Conservation (phyloP, 2,113 vertebrate genomes). For the Tupaia chinensis region DNA sequence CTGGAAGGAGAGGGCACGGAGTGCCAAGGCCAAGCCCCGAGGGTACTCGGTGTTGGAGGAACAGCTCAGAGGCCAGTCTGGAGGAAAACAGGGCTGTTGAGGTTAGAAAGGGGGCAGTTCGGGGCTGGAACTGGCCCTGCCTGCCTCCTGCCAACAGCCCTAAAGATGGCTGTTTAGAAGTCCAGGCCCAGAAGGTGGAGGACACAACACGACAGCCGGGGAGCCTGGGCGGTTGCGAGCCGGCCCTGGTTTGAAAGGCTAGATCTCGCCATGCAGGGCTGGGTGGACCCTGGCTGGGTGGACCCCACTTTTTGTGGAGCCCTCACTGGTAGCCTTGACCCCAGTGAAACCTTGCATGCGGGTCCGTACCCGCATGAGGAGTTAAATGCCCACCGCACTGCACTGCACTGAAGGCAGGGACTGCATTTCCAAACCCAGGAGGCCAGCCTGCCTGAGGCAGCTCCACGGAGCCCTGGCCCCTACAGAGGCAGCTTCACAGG, state of each 20-base stretch:
- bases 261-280: no score
- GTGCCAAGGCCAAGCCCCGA: fast-evolving
- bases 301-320: no score
- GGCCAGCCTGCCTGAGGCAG: background rate
- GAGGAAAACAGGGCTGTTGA: background rate
- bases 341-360: no score
- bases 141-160: background rate
- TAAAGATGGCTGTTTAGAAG: background rate
- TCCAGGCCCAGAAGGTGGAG: background rate
- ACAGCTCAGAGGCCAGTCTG: background rate
- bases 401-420: fast-evolving
- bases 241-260: background rate
- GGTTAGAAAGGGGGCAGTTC: background rate
- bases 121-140: background rate
- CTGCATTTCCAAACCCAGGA: fast-evolving
- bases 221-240: background rate
- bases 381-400: no score
- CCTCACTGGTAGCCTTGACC: background rate
- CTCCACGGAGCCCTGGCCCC: background rate
- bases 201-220: background rate
- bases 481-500: no score
- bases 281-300: no score
- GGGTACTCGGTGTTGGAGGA: background rate
- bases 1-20: background rate
- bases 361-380: no score